Evolutionary conservation across 2,888 invertebrate species (phyloP).

Genomic region (Scrobipalpa atriplicella): DNA sequence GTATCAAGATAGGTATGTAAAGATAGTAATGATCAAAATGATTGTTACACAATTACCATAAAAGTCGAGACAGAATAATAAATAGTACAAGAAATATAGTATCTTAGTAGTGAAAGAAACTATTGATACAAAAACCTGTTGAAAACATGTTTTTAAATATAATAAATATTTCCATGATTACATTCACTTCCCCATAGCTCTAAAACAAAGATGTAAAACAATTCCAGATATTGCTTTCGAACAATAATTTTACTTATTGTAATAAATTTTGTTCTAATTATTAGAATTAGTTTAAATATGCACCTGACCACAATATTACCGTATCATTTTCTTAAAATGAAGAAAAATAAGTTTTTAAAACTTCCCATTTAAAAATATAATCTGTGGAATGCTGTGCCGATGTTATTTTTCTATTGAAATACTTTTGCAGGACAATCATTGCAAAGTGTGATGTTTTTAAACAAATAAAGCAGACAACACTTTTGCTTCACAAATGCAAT

Average conservation of each 20-base stretch:
- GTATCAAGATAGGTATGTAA: conserved; percentile 9
- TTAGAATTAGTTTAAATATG: conserved; percentile 33
- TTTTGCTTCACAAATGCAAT: conserved; percentile 51
- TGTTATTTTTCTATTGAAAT: conserved; percentile 35
- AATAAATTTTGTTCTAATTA: conserved; percentile 49
- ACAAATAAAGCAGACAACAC: conserved; percentile 21
- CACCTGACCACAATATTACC: conserved; percentile 38
- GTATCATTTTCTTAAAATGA: conserved; percentile 48
- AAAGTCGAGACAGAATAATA: not conserved
- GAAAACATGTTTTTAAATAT: not conserved
- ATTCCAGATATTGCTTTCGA: conserved; percentile 61
- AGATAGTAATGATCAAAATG: not conserved
- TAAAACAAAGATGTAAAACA: conserved; percentile 45
- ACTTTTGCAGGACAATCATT: conserved; percentile 48
- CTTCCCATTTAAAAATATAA: conserved; percentile 54
- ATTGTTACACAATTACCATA: not conserved
- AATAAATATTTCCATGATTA: not conserved
- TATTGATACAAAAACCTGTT: not conserved
- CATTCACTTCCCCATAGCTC: conserved; percentile 23
- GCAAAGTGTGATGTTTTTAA: conserved; percentile 47
- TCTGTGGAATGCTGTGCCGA: conserved; percentile 69
- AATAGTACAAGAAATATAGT: not conserved
- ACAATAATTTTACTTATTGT: conserved; percentile 45
- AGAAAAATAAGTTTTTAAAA: conserved; percentile 33
- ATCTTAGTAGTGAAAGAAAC: not conserved